Base-by-base conservation (phyloP, 1,140 invertebrate species). In the Zaprionus ornatus region DNA sequence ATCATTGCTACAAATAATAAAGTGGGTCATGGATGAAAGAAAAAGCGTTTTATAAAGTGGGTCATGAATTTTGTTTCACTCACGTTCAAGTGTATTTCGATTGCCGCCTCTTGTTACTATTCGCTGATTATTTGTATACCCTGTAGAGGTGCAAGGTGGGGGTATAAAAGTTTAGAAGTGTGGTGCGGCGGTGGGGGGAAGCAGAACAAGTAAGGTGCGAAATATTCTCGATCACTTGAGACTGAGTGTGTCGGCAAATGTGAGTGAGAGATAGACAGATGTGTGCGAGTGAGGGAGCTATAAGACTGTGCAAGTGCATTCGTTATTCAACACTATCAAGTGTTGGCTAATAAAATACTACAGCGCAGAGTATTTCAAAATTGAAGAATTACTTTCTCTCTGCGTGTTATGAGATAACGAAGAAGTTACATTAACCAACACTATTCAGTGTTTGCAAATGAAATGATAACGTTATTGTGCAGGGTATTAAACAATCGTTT, bases 31-130 rank as follows among this genome's bases (percentile, higher is more conserved):
- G 88, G 88, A 91, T 91, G 88, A 91, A 91, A 91, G 88, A 91
- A 91, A 91, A 91, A 91, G 84, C 84, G 88, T 91, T 91, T 91
- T 85, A 82, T 84, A 91, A 91, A 90, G 88, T 91, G 88, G 88
- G 88, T 91, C 88, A 91, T 91, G 88, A 91, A 88, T 91, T 91
- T 91, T 91, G 84, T 91, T 91, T 91, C 88, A 88, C 88, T 91
- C 83, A 91, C 88, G 88, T 91, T 91, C 88, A 91, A 91, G 88
- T 91, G 79, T 91, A 91, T 91, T 91, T 91, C 88, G 88, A 88
- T 90, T 88, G 84, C 85, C 66, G 85, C 68, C 82, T 64, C 65
- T 75, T 71, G 75, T 85, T 78, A 50, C 59, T 75, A 25, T 74
- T 66, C 29, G 61, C 74, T 74, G 66, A 80, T 78, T 62, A 69